Percentiles rank a stretch among this genome's conserved stretches.
These are phyloP conservation scores for Andrena trimmerana DNA, from an alignment of 2,888 invertebrate species.

Conservation along the genomic window DNA sequence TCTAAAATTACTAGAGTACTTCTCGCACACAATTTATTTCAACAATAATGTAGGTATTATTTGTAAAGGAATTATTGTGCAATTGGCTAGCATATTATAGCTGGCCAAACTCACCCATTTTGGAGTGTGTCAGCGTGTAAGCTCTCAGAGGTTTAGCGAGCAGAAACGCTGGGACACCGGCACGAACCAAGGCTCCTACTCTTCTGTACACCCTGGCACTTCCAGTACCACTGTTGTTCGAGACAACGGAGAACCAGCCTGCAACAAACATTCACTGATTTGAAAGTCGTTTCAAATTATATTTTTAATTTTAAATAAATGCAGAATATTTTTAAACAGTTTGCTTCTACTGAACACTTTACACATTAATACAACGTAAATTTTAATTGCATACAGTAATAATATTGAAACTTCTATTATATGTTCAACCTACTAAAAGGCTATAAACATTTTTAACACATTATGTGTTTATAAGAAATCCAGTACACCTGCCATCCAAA, in stretches of 20 bases:
- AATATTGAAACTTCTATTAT: no score
- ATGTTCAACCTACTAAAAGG: no score
- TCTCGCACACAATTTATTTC: not conserved
- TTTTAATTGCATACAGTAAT: no score
- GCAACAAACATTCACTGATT: slow-evolving; percentile 51
- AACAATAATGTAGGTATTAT: not conserved
- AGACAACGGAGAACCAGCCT: slow-evolving; percentile 83
- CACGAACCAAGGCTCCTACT: slow-evolving; percentile 81
- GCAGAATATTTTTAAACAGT: no score
- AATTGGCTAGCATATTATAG: not conserved
- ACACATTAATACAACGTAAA: no score
- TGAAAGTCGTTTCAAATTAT: no score
- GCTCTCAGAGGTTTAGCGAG: slow-evolving; percentile 82
- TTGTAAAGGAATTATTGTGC: slow-evolving; percentile 17
- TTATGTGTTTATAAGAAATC: no score
- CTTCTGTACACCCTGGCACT: slow-evolving; percentile 82
- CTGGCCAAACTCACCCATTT: slow-evolving; percentile 80
- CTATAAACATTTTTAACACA: no score
- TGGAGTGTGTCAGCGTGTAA: slow-evolving; percentile 82
- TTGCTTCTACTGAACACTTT: no score
- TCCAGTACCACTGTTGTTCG: slow-evolving; percentile 81
- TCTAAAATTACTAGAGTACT: not conserved
- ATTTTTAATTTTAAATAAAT: no score
- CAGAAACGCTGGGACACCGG: slow-evolving; percentile 82
- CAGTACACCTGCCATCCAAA: not conserved